A percentile compares a stretch with the other conserved stretches of the same genome.
Evolutionary conservation across 2,113 vertebrate genomes (phyloP).

Genomic region (Peromyscus maniculatus): DNA sequence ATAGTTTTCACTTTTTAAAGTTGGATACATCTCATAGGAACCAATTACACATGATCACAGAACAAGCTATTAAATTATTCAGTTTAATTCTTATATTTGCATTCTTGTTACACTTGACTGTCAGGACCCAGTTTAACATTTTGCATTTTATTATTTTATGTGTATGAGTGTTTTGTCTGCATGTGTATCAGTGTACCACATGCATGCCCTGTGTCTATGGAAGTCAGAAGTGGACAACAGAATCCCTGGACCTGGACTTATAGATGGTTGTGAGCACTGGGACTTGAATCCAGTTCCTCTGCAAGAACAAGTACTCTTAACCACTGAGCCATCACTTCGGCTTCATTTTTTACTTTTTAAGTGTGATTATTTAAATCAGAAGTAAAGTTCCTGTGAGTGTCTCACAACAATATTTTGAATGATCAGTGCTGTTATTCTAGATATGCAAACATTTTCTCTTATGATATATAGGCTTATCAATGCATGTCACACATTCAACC

Average conservation of each 20-base stretch:
- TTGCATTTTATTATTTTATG: background rate
- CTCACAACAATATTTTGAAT: conserved; percentile 66
- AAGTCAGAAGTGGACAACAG: background rate
- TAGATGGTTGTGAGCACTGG: background rate
- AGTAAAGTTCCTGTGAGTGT: conserved; percentile 57
- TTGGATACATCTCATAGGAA: conserved; percentile 88
- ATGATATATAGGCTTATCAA: conserved; percentile 46
- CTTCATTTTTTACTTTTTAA: conserved; percentile 63
- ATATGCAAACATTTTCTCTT: conserved; percentile 72
- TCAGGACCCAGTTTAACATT: conserved; percentile 79
- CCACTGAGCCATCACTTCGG: background rate
- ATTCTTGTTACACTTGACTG: conserved; percentile 82
- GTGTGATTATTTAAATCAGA: conserved; percentile 60
- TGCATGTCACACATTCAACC: conserved; percentile 54
- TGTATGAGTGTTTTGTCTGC: background rate
- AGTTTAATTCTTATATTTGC: conserved; percentile 83
- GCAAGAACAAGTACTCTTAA: background rate
- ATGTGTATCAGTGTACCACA: background rate
- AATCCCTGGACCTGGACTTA: background rate
- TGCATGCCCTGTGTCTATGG: background rate
- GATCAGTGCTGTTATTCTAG: conserved; percentile 25
- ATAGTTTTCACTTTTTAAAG: conserved; percentile 86
- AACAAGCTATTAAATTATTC: conserved; percentile 88
- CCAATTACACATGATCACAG: conserved; percentile 90
- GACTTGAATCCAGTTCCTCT: background rate